A percentile compares a stretch with the other conserved stretches of the same genome.
phyloP scores from a whole-genome alignment of 2,113 vertebrate genomes.

The Oplegnathus fasciatus region DNA sequence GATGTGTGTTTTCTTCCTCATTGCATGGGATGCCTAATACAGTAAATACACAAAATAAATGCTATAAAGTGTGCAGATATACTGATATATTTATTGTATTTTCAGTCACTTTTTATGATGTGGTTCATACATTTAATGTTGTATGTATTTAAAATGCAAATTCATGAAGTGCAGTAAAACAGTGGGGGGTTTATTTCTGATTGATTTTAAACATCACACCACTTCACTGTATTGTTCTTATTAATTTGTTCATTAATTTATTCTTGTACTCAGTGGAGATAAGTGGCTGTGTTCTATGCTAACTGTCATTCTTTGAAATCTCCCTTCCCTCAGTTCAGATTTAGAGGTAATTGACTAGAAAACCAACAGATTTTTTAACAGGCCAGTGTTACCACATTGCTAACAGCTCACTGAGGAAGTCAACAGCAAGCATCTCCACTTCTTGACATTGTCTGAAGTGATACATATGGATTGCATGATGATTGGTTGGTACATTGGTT shows the following conservation, averaged over 20 bases:
- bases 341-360: background rate
- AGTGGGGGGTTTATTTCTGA: background rate
- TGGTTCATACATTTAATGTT: background rate
- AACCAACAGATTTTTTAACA: background rate
- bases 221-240: background rate
- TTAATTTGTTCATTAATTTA: background rate
- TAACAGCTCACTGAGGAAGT: background rate
- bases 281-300: background rate
- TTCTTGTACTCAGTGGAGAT: background rate
- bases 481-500: background rate
- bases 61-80: background rate
- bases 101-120: background rate
- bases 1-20: background rate
- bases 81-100: background rate
- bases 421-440: background rate
- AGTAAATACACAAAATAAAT: slow-evolving; percentile 9
- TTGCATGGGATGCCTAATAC: background rate
- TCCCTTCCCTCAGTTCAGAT: background rate
- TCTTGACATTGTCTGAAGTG: background rate
- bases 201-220: background rate
- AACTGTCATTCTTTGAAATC: background rate
- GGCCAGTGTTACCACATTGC: background rate
- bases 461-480: background rate
- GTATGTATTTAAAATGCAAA: background rate
- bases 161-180: background rate